Evolutionary conservation across 2,113 vertebrate species (phyloP).

Genomic region (Tiliqua scincoides): DNA sequence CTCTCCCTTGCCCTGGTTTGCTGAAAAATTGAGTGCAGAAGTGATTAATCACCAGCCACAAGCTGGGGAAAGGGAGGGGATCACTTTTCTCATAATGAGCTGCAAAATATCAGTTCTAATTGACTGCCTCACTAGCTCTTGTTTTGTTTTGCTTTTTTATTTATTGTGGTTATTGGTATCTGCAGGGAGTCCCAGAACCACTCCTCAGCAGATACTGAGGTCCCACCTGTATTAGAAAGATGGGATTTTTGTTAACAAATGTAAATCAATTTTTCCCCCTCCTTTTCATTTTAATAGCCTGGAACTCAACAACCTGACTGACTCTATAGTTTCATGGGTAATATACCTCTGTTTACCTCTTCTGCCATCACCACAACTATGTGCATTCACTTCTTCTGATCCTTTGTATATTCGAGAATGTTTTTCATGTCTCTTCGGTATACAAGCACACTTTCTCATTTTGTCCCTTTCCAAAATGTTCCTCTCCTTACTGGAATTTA

Average conservation of each 20-base stretch:
- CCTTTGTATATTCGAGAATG: neutral
- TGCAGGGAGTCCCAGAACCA: too few relatives aligned
- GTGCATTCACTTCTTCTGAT: neutral
- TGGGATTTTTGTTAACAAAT: neutral
- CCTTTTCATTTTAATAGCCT: neutral
- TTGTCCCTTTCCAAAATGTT: fast-evolving
- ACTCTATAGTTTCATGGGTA: neutral
- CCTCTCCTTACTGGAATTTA: neutral
- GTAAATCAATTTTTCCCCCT: neutral
- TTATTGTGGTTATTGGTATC: too few relatives aligned
- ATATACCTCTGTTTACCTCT: neutral
- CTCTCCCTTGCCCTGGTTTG: too few relatives aligned
- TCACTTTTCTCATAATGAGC: too few relatives aligned
- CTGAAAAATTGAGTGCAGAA: too few relatives aligned
- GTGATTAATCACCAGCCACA: too few relatives aligned
- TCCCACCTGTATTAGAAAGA: too few relatives aligned
- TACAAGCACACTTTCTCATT: neutral
- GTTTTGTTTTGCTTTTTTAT: too few relatives aligned
- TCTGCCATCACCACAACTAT: neutral
- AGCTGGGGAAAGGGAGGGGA: too few relatives aligned
- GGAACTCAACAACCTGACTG: neutral
- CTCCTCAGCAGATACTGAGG: too few relatives aligned
- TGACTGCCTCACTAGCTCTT: too few relatives aligned
- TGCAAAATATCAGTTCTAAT: too few relatives aligned
- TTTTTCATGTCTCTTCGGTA: neutral